These are phyloP conservation scores for Elephas maximus DNA, from an alignment of 2,113 vertebrate genomes.

Conservation along the genomic window DNA sequence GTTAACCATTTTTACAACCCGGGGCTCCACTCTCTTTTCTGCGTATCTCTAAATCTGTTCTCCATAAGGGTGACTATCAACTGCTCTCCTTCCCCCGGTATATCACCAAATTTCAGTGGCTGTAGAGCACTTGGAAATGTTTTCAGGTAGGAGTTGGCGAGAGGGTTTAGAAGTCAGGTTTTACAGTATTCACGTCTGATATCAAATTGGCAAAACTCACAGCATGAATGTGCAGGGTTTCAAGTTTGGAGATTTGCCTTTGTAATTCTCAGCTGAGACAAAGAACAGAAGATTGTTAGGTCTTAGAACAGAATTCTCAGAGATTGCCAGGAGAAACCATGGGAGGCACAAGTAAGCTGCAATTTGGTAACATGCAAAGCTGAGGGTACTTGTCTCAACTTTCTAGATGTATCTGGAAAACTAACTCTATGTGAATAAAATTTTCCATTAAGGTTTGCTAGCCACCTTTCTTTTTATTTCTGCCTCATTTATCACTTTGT, in stretches of 20 bases:
- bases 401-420: background rate
- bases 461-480: background rate
- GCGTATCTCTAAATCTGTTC: background rate
- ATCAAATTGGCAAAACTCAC: background rate
- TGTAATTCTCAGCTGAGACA: slow-evolving; percentile 56
- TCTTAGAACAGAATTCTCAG: slow-evolving; percentile 38
- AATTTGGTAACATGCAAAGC: slow-evolving; percentile 44
- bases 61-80: background rate
- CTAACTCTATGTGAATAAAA: background rate
- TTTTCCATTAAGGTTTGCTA: background rate
- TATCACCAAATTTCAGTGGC: background rate
- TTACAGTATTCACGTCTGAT: background rate
- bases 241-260: background rate
- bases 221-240: background rate
- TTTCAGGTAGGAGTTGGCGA: background rate
- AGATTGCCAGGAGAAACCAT: background rate
- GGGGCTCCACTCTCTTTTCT: background rate
- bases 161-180: background rate
- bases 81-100: background rate
- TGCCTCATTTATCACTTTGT: background rate
- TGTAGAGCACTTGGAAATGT: background rate
- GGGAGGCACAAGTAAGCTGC: background rate
- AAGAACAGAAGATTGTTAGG: slow-evolving; percentile 65
- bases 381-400: background rate
- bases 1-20: background rate